These are phyloP conservation scores for Drepanosiphum platanoidis DNA, from an alignment of 2,888 invertebrate species.

Conservation along the genomic window DNA sequence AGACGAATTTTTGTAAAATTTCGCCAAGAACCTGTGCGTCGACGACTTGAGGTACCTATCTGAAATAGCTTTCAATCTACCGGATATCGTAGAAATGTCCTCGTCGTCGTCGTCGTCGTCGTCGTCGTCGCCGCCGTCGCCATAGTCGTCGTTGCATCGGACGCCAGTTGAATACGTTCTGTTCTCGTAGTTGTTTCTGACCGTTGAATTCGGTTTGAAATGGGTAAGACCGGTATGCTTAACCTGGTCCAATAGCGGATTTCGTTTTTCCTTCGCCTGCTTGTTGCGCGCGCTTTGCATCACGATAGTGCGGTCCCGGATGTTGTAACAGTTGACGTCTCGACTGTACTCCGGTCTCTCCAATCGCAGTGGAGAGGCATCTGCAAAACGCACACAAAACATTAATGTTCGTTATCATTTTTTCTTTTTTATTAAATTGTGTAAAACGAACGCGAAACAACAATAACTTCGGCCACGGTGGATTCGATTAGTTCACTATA, in stretches of 20 bases:
- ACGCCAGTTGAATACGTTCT: not conserved
- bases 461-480: not conserved
- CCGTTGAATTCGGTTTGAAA: slow-evolving; percentile 68
- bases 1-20: slow-evolving; percentile 72
- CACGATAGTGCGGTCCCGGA: slow-evolving; percentile 67
- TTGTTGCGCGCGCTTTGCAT: slow-evolving; percentile 69
- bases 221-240: slow-evolving; percentile 78
- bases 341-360: slow-evolving; percentile 28
- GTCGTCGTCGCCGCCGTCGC: slow-evolving; percentile 23
- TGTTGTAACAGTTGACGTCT: slow-evolving; percentile 49
- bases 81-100: slow-evolving; percentile 70
- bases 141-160: not conserved
- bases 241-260: slow-evolving; percentile 77
- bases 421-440: too few species aligned
- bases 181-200: not conserved
- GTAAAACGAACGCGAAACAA: not conserved
- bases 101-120: slow-evolving; percentile 53
- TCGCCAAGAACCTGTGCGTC: slow-evolving; percentile 76
- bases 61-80: slow-evolving; percentile 78
- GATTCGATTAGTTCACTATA: not conserved
- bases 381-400: not conserved
- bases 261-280: slow-evolving; percentile 73
- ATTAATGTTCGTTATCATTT: not conserved
- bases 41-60: slow-evolving; percentile 78
- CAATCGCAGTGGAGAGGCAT: slow-evolving; percentile 7